Percentiles rank a stretch among this genome's conserved stretches.
These are phyloP conservation scores for Cynoglossus semilaevis DNA, from an alignment of 2,113 vertebrate genomes.

Conservation along the genomic window DNA sequence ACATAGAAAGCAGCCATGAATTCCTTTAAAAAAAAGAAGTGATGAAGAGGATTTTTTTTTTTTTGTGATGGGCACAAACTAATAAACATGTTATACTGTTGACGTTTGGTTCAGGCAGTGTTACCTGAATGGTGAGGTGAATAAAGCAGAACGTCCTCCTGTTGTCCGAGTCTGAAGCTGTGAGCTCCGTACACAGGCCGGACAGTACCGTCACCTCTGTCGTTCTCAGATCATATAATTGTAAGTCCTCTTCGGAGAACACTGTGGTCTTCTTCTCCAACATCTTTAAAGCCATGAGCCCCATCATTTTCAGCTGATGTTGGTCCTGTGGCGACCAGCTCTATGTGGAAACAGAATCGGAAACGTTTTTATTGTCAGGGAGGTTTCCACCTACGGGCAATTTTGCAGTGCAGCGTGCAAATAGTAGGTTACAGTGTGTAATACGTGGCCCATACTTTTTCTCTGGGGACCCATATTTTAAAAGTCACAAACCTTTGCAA, in stretches of 20 bases:
- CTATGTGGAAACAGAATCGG: conserved; percentile 11
- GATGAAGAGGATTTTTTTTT: too few relatives aligned
- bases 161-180: background rate
- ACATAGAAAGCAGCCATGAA: conserved; percentile 74
- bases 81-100: background rate
- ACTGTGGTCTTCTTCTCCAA: conserved; percentile 30
- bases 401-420: too few relatives aligned
- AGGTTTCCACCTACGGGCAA: too few relatives aligned
- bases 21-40: conserved; percentile 59
- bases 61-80: background rate
- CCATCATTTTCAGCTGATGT: conserved; percentile 40
- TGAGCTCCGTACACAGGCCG: conserved; percentile 66
- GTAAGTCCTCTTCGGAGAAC: conserved; percentile 62
- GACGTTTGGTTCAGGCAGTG: background rate
- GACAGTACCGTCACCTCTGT: conserved; percentile 48
- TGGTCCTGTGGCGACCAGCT: conserved; percentile 54
- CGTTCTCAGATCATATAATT: conserved; percentile 30
- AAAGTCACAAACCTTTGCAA: too few relatives aligned
- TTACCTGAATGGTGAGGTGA: conserved; percentile 67
- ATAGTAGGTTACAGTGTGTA: too few relatives aligned
- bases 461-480: too few relatives aligned
- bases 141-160: conserved; percentile 59
- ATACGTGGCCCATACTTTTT: too few relatives aligned
- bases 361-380: too few relatives aligned
- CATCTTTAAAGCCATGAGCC: conserved; percentile 64